Base-by-base conservation (phyloP, 2,797 vertebrate genomes). In the Aplochiton taeniatus region DNA sequence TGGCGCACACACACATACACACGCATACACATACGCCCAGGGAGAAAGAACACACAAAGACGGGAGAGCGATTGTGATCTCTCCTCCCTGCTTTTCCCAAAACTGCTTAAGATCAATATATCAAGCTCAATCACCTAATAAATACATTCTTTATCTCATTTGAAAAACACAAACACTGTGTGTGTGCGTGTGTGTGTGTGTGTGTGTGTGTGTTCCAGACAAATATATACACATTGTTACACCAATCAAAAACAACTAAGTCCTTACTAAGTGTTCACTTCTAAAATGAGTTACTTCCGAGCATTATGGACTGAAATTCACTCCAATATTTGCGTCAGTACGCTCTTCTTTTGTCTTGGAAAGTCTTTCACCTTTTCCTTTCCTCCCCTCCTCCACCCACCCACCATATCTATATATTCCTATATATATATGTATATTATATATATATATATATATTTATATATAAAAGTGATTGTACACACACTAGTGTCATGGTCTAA, bases 71-170 rank as follows among this genome's bases (percentile, higher is more conserved):
- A 85, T 74, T 75, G 79, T 83, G 72, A 64, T 54, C 75, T 68
- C 52, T 78, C 72, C 70, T 76, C 61, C 83, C 72, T 14, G 8
- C 78, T 31, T 44, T 49, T 68, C 68, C 83, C 69, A 74, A 59
- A 78, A 16, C 41, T 16, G 65, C 68, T 72, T 73, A 44, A 42
- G 72, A 82, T 80, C 65, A 74, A 70, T 72, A 78, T 81, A 71
- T 84, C 72, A 75, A 77, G 73, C 72, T 81, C 78, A 83, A 86
- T 87, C 79, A 79, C 73, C 69, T 13, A 53, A 92, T 93, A 92
- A 92, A 93, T 93, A 93, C 92, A 93, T 92, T 92, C 90, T 88
- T 68, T 83, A 88, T 90, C 85, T 87, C 82, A 67, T 80, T 79
- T 81, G 76, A 74, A 86, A 67, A 83, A 85, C 70, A 74, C 68